These are phyloP conservation scores for Lordiphosa collinella DNA, from an alignment of 1,140 invertebrate species.

Conservation along the genomic window DNA sequence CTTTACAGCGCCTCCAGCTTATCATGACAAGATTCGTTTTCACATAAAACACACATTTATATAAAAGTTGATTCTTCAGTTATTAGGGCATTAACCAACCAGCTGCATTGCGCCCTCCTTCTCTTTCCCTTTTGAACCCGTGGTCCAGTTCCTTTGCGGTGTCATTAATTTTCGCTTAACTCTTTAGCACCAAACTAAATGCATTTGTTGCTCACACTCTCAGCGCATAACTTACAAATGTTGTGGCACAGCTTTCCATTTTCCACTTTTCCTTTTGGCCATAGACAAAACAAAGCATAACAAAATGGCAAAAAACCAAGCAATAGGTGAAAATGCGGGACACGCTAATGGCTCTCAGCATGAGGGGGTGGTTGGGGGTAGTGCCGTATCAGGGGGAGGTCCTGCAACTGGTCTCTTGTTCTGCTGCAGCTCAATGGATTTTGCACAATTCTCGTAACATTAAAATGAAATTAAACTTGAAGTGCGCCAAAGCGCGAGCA, in stretches of 20 bases:
- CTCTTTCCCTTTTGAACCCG: too few relatives aligned
- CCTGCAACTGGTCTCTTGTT: conserved; percentile 8
- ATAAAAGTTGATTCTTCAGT: too few relatives aligned
- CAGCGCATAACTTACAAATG: conserved; percentile 9
- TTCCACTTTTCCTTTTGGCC: not conserved
- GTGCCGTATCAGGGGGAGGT: conserved; percentile 19
- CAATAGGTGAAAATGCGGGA: conserved; percentile 1
- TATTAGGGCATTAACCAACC: too few relatives aligned
- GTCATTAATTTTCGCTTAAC: conserved; percentile 27
- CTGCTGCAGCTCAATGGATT: conserved; percentile 19
- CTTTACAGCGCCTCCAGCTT: too few relatives aligned
- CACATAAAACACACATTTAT: not conserved
- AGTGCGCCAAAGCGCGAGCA: conserved; percentile 11
- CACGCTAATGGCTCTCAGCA: conserved; percentile 6
- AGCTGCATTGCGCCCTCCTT: too few relatives aligned
- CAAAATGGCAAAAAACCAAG: not conserved
- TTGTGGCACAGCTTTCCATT: conserved; percentile 6
- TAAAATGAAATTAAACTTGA: conserved; percentile 44
- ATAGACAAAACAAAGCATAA: not conserved
- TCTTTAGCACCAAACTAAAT: conserved; percentile 16
- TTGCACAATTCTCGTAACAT: conserved; percentile 22
- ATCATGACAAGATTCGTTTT: too few relatives aligned
- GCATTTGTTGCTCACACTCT: conserved; percentile 10
- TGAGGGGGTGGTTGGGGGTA: not conserved
- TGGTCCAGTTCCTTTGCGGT: not conserved